Evolutionary conservation across 2,797 vertebrate genomes (phyloP), one percentile per base, ranked within the genome.

Genomic region (Gymnothorax javanicus): DNA sequence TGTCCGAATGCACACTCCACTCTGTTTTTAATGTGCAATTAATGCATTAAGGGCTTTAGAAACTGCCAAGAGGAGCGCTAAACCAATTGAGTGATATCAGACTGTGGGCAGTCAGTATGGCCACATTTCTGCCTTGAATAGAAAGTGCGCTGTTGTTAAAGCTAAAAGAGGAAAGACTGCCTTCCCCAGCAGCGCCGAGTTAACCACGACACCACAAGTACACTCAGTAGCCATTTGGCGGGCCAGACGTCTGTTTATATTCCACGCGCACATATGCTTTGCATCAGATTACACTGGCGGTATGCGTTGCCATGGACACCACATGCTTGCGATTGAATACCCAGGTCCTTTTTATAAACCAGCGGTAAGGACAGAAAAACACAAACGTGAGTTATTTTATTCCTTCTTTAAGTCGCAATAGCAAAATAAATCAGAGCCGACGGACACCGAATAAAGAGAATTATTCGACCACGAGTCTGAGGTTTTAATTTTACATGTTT

Each of bases 201-300:
- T 85, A 85, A 87, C 79, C 87, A 73, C 84, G 82, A 64, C 87
- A 84, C 88, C 81, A 75, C 85, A 81, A 58, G 85, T 54, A 64
- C 81, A 56, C 86, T 86, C 79, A 85, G 85, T 60, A 77, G 88
- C 60, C 25, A 83, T 62, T 60, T 85, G 89, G 87, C 84, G 88
- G 87, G 86, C 87, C 85, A 86, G 84, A 82, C 25, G 67, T 87
- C 89, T 91, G 91, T 90, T 90, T 88, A 85, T 85, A 91, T 89
- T 90, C 90, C 90, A 85, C 23, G 84, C 86, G 89, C 92, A 94
- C 93, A 93, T 88, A 90, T 91, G 93, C 90, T 93, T 91, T 88
- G 90, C 87, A 92, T 94, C 89, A 85, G 88, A 86, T 94, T 92
- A 92, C 88, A 88, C 85, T 73, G 84, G 88, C 8, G 88, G 91